Conservation (phyloP, 2,797 vertebrate species). For the Rhinichthys osculus region DNA sequence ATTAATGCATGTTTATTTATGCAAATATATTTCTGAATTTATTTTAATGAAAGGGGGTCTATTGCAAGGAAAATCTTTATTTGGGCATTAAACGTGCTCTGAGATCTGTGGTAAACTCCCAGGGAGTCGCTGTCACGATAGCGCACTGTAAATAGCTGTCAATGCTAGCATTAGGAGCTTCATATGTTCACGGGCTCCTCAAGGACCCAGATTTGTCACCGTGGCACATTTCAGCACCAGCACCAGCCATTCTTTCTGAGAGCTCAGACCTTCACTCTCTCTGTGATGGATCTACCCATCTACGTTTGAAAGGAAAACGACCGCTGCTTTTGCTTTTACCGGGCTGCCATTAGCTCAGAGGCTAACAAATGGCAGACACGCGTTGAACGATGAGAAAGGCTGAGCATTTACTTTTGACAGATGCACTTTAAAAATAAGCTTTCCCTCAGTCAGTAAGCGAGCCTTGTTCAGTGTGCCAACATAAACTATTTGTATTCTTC, state of each 20-base stretch:
- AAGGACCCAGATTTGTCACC: conserved; percentile 64
- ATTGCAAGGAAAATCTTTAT: not conserved
- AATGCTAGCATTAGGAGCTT: conserved; percentile 55
- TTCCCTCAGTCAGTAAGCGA: conserved; percentile 11
- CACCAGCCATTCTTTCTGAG: conserved; percentile 24
- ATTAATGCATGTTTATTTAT: not conserved
- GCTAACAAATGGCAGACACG: conserved; percentile 21
- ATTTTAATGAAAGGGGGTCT: not conserved
- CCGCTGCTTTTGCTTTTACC: conserved; percentile 19
- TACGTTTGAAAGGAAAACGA: conserved; percentile 17
- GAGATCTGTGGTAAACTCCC: conserved; percentile 15
- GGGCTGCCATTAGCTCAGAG: conserved; percentile 13
- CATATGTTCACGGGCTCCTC: conserved; percentile 61
- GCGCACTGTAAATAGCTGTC: conserved; percentile 51
- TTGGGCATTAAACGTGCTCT: not conserved
- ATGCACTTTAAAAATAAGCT: conserved; percentile 37
- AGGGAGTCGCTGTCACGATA: conserved; percentile 44
- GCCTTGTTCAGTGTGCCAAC: conserved; percentile 2
- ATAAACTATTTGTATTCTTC: conserved; percentile 43
- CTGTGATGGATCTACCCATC: conserved; percentile 31
- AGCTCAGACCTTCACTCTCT: conserved; percentile 30
- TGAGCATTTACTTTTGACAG: conserved; percentile 33
- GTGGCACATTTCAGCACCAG: conserved; percentile 57
- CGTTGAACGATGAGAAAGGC: conserved; percentile 12
- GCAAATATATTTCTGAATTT: not conserved